Percentiles rank a stretch among this genome's conserved stretches.
Evolutionary conservation across 2,113 vertebrate genomes (phyloP).

Genomic region (Patagioenas fasciata): DNA sequence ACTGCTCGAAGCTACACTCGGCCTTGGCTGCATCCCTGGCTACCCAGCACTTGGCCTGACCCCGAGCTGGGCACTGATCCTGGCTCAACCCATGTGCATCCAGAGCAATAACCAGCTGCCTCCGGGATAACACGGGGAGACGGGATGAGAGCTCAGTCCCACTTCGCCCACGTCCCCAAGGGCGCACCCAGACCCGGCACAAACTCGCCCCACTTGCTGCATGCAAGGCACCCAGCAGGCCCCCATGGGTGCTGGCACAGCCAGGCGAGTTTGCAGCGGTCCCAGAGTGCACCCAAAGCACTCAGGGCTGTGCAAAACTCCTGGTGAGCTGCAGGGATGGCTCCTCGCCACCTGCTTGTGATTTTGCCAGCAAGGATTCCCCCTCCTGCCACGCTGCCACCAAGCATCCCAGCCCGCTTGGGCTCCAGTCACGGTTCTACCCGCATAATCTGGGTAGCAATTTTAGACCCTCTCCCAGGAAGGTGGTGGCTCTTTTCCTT

Average conservation of each 20-base stretch:
- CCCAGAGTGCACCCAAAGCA: neutral
- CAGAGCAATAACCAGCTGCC: neutral
- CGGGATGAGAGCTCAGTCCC: neutral
- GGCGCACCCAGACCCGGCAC: neutral
- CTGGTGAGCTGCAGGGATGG: neutral
- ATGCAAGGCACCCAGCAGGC: neutral
- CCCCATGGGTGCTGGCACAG: neutral
- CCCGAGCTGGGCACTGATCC: neutral
- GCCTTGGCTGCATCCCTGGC: constrained; percentile 6
- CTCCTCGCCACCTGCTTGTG: neutral
- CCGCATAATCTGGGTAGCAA: neutral
- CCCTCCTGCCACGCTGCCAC: fast-evolving
- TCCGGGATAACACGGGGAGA: neutral
- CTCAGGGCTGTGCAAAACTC: neutral
- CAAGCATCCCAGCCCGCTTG: fast-evolving
- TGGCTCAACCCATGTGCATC: fast-evolving
- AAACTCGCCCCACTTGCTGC: neutral
- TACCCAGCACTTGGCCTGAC: neutral
- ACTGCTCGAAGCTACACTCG: neutral
- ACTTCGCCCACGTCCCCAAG: fast-evolving
- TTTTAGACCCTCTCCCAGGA: neutral
- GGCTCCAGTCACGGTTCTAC: fast-evolving
- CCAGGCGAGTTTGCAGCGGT: neutral
- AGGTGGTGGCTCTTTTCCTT: neutral
- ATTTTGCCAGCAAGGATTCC: neutral